Percentiles rank a stretch among this genome's conserved stretches.
phyloP scores from a whole-genome alignment of 2,797 vertebrate species.

The Leptodactylus fallax region DNA sequence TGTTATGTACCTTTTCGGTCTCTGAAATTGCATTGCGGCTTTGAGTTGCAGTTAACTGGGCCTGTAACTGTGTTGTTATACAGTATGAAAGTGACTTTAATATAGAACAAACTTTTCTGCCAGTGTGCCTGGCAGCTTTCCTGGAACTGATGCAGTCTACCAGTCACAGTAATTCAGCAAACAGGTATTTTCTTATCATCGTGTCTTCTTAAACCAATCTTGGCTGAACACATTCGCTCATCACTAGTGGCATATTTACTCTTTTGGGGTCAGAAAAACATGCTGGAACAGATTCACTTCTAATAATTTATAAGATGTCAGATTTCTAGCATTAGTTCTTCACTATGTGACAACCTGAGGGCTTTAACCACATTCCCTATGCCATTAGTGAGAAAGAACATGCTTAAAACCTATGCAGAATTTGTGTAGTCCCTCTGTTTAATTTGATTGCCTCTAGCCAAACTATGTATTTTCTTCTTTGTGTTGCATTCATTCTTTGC shows the following conservation, averaged over 20 bases:
- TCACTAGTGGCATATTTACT: conserved; percentile 63
- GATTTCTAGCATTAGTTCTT: conserved; percentile 71
- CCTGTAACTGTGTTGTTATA: not conserved
- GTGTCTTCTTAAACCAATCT: conserved; percentile 35
- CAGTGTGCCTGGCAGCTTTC: conserved; percentile 39
- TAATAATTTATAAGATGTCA: conserved; percentile 83
- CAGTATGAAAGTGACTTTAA: not conserved
- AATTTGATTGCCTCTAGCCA: conserved; percentile 51
- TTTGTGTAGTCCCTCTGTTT: conserved; percentile 49
- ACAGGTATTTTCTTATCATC: conserved; percentile 6
- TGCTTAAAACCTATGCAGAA: conserved; percentile 54
- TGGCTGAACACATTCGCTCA: conserved; percentile 37
- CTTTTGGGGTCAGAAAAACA: conserved; percentile 71
- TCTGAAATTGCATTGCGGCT: too few relatives aligned
- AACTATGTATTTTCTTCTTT: conserved; percentile 46
- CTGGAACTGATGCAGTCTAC: conserved; percentile 25
- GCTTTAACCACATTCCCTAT: conserved; percentile 69
- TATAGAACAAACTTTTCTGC: not conserved
- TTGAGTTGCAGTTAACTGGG: too few relatives aligned
- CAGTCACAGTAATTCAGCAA: conserved; percentile 34
- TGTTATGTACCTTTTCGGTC: too few relatives aligned
- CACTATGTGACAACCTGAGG: conserved; percentile 71
- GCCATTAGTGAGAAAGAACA: conserved; percentile 66
- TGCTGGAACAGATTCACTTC: conserved; percentile 77
- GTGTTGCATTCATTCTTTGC: conserved; percentile 9